phyloP scores from a whole-genome alignment of 2,113 vertebrate species.

The Delphinapterus leucas region DNA sequence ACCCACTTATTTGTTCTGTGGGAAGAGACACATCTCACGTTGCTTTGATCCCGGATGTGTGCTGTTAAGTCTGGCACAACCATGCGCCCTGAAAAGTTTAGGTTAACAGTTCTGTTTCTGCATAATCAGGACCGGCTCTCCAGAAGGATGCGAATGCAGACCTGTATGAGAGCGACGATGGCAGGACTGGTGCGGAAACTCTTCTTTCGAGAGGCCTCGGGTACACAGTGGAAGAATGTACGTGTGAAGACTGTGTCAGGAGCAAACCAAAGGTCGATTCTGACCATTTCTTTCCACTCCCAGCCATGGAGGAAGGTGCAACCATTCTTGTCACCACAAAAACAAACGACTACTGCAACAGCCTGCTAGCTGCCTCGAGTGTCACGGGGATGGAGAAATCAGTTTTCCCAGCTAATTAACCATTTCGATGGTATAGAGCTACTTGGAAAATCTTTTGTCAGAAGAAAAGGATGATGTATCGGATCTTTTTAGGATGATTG shows the following conservation, averaged over 20 bases:
- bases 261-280: constrained; percentile 47
- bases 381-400: constrained; percentile 33
- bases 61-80: background rate
- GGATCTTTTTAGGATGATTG: background rate
- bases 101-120: constrained; percentile 62
- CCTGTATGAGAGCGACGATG: background rate
- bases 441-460: background rate
- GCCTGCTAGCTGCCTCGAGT: constrained; percentile 62
- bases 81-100: background rate
- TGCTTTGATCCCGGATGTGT: background rate
- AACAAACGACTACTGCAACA: constrained; percentile 79
- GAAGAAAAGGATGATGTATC: background rate
- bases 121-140: constrained; percentile 52
- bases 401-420: constrained; percentile 36
- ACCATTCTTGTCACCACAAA: constrained; percentile 88
- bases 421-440: background rate
- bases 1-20: background rate
- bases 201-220: constrained; percentile 51
- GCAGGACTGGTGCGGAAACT: background rate
- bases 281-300: constrained; percentile 84
- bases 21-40: background rate
- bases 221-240: constrained; percentile 81
- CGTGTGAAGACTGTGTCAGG: constrained; percentile 77
- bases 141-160: constrained; percentile 38
- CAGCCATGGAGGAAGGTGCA: constrained; percentile 87